Percentiles rank a stretch among this genome's conserved stretches.
Conservation (phyloP, 1,140 invertebrate genomes). For the Aleiodes sp. region DNA sequence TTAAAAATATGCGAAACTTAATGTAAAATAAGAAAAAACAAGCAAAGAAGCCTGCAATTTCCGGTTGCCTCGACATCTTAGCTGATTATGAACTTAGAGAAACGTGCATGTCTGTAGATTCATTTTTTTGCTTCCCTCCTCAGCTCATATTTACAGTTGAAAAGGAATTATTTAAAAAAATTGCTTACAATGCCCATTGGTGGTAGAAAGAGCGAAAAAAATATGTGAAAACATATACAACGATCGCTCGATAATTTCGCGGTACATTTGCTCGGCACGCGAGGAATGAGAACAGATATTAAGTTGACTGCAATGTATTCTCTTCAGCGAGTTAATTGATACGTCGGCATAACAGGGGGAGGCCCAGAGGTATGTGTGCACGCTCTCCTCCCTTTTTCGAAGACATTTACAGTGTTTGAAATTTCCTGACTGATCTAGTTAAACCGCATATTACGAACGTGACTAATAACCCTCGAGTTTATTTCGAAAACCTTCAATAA, state of each 20-base stretch:
- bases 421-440: slow-evolving; percentile 58
- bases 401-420: slow-evolving; percentile 35
- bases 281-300: slow-evolving; percentile 56
- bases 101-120: slow-evolving; percentile 5
- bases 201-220: slow-evolving; percentile 10
- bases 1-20: slow-evolving; percentile 18
- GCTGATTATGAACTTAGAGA: slow-evolving; percentile 14
- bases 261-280: slow-evolving; percentile 55
- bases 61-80: slow-evolving; percentile 30
- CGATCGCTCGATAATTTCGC: slow-evolving; percentile 56
- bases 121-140: neutral
- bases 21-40: slow-evolving; percentile 29
- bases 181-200: slow-evolving; percentile 24
- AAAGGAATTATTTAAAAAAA: slow-evolving; percentile 3
- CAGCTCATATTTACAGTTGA: neutral
- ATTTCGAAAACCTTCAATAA: no score
- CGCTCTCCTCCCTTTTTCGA: slow-evolving; percentile 32
- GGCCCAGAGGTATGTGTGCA: slow-evolving; percentile 27
- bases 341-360: slow-evolving; percentile 40
- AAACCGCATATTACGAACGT: slow-evolving; percentile 37
- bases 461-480: no score
- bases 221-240: slow-evolving; percentile 28
- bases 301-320: slow-evolving; percentile 43
- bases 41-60: slow-evolving; percentile 37
- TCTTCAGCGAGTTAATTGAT: slow-evolving; percentile 58